A percentile compares a stretch with the other conserved stretches of the same genome.
Conservation (phyloP, 2,888 invertebrate species). For the Aphrophora alni region DNA sequence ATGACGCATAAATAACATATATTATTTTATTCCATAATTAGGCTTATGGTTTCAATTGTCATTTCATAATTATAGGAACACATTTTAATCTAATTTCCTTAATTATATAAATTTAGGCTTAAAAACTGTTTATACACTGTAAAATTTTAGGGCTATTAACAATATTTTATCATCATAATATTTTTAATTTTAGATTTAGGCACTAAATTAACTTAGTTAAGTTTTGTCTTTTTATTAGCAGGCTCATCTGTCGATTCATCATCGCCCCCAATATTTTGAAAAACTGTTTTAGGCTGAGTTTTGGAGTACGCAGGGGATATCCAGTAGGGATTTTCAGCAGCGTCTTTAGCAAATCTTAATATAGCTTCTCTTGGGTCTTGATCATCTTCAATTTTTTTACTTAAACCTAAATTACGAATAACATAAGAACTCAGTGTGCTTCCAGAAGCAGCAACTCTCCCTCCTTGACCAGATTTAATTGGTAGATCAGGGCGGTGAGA, state of each 20-base stretch:
- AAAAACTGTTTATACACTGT: too few relatives aligned
- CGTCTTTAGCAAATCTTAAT: constrained; percentile 91
- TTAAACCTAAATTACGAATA: constrained; percentile 92
- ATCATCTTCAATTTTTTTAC: constrained; percentile 89
- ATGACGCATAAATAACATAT: too few relatives aligned
- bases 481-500: constrained; percentile 84
- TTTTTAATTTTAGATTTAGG: too few relatives aligned
- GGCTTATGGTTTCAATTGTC: too few relatives aligned
- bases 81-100: too few relatives aligned
- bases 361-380: constrained; percentile 94
- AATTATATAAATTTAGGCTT: too few relatives aligned
- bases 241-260: constrained; percentile 58
- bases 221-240: constrained; percentile 46
- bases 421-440: constrained; percentile 96
- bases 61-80: too few relatives aligned
- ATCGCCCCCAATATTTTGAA: constrained; percentile 62
- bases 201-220: too few relatives aligned
- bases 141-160: too few relatives aligned
- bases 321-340: constrained; percentile 97
- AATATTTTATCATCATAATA: too few relatives aligned
- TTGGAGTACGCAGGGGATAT: constrained; percentile 89
- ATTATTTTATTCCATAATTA: too few relatives aligned
- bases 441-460: constrained; percentile 92
- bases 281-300: constrained; percentile 86
- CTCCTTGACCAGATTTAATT: constrained; percentile 84